These are phyloP conservation scores for Nipponacmea schrenckii DNA, from an alignment of 2,888 invertebrate genomes.

Conservation along the genomic window DNA sequence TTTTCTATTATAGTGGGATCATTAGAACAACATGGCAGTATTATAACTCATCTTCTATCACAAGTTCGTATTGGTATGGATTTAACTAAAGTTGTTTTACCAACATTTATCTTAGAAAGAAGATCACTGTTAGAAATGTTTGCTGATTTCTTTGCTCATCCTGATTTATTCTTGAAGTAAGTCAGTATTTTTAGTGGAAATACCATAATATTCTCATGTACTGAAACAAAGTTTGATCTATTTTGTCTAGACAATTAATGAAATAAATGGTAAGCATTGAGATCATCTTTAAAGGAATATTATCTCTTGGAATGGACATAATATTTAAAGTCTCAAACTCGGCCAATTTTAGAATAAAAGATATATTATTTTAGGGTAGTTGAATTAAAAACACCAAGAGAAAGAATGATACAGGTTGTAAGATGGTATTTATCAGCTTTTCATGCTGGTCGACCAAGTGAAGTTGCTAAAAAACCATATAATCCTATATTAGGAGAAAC, in stretches of 20 bases:
- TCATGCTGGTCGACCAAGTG: conserved; percentile 96
- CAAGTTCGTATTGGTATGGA: conserved; percentile 99
- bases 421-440: conserved; percentile 98
- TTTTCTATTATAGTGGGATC: conserved; percentile 75
- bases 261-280: too few species aligned
- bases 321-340: too few species aligned
- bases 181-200: conserved; percentile 21
- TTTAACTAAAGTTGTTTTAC: conserved; percentile 96
- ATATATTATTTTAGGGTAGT: conserved; percentile 78
- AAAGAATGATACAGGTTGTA: conserved; percentile 93
- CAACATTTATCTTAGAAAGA: conserved; percentile 97
- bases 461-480: conserved; percentile 98
- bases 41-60: conserved; percentile 94
- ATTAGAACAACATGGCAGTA: conserved; percentile 96
- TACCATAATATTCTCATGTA: too few species aligned
- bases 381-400: conserved; percentile 84
- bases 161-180: conserved; percentile 92
- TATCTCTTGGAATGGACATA: too few species aligned
- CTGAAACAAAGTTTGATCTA: too few species aligned
- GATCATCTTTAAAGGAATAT: too few species aligned
- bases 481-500: conserved; percentile 98
- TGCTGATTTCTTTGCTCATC: conserved; percentile 99
- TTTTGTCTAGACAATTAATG: too few species aligned
- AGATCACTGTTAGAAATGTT: conserved; percentile 99
- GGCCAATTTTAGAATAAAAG: too few species aligned